These are phyloP conservation scores for Porites lutea DNA, from an alignment of 64 coral and sea anemone genomes.

Conservation along the genomic window DNA sequence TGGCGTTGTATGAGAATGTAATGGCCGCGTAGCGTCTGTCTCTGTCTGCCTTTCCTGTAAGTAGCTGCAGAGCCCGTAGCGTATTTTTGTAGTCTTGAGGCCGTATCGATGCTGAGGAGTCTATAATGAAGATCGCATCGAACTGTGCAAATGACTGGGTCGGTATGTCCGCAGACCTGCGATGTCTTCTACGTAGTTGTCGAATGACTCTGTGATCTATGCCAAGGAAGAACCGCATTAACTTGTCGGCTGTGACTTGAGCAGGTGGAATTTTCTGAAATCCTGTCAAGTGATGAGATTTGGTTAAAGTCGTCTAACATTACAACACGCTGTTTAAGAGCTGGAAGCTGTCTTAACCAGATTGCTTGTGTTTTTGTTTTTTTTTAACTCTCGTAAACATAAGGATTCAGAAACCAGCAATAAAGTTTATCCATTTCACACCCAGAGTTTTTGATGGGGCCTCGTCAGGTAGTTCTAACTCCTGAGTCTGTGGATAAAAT, in stretches of 20 bases:
- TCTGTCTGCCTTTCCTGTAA: constrained; percentile 36
- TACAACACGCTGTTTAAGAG: too few species aligned
- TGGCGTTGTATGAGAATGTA: constrained; percentile 49
- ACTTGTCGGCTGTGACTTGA: constrained; percentile 55
- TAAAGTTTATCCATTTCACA: too few species aligned
- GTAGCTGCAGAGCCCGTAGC: constrained; percentile 40
- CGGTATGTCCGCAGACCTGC: not conserved
- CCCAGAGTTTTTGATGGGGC: too few species aligned
- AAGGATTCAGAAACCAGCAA: too few species aligned
- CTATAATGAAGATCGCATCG: constrained; percentile 65
- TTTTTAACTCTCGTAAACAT: too few species aligned
- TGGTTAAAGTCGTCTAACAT: not conserved
- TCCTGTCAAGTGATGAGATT: constrained; percentile 14
- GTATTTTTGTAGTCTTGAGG: constrained; percentile 51
- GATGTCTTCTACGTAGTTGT: not conserved
- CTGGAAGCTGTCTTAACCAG: too few species aligned
- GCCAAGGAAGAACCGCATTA: constrained; percentile 52
- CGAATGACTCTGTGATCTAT: not conserved
- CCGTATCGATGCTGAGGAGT: constrained; percentile 59
- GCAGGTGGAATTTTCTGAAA: constrained; percentile 50
- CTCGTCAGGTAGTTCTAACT: too few species aligned
- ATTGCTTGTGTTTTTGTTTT: too few species aligned
- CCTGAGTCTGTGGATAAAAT: too few species aligned
- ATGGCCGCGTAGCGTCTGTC: constrained; percentile 61
- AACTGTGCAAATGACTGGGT: constrained; percentile 11